phyloP scores from a whole-genome alignment of 2,888 invertebrate genomes.

The Callimorpha dominula region DNA sequence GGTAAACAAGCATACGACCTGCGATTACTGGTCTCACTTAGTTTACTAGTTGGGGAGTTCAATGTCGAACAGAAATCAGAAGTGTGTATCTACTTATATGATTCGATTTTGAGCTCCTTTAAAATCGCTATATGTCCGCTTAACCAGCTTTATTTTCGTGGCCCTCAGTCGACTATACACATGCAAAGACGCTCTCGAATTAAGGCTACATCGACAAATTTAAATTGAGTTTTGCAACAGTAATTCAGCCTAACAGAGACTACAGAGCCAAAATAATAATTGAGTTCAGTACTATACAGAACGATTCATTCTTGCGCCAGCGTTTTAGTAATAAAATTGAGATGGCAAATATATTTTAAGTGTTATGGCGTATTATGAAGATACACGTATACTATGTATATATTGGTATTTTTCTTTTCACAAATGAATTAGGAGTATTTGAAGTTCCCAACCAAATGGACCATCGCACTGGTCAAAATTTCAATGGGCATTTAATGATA shows the following conservation, averaged over 20 bases:
- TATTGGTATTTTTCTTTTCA: too few species aligned
- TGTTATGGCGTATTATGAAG: too few species aligned
- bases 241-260: constrained; percentile 65
- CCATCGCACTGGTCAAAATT: neutral
- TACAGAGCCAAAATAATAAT: constrained; percentile 77
- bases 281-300: constrained; percentile 59
- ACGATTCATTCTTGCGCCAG: constrained; percentile 39
- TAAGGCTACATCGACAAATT: constrained; percentile 73
- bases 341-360: constrained; percentile 40
- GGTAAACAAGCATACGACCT: too few species aligned
- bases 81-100: neutral
- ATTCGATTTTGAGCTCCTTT: neutral
- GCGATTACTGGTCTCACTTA: too few species aligned
- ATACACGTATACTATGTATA: too few species aligned
- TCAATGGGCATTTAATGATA: neutral
- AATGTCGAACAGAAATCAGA: neutral
- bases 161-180: constrained; percentile 24
- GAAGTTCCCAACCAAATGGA: neutral
- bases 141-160: constrained; percentile 27
- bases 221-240: constrained; percentile 79
- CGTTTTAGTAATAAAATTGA: constrained; percentile 31
- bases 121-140: neutral
- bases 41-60: neutral
- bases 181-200: constrained; percentile 58
- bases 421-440: too few species aligned